phyloP scores from a whole-genome alignment of 2,113 vertebrate genomes.

The Mastomys coucha region DNA sequence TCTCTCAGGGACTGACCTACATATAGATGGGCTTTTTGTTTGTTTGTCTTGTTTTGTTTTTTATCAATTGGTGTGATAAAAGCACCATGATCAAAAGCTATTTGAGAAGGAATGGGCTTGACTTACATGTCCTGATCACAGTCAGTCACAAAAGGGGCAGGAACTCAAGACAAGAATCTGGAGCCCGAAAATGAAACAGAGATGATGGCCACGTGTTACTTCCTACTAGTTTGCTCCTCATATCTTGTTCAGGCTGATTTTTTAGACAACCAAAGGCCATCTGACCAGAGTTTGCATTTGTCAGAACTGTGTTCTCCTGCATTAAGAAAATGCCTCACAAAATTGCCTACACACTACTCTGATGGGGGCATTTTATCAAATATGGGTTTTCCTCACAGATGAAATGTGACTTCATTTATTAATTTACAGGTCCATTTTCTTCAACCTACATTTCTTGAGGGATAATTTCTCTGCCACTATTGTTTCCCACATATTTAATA shows the following conservation, averaged over 20 bases:
- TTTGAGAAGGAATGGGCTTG: background rate
- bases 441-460: background rate
- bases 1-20: background rate
- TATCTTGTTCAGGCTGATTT: background rate
- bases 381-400: background rate
- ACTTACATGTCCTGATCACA: background rate
- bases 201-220: background rate
- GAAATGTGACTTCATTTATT: background rate
- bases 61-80: background rate
- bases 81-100: background rate
- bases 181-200: background rate
- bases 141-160: background rate
- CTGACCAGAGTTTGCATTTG: background rate
- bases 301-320: background rate
- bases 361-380: background rate
- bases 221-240: background rate
- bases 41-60: no score
- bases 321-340: background rate
- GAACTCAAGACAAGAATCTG: background rate
- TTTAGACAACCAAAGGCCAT: background rate
- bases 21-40: background rate
- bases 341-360: background rate
- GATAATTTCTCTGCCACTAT: background rate
- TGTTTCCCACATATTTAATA: background rate
- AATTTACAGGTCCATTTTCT: background rate